These are phyloP conservation scores for Drosophila atroscutellata DNA, from an alignment of 2,888 invertebrate species.

Conservation along the genomic window DNA sequence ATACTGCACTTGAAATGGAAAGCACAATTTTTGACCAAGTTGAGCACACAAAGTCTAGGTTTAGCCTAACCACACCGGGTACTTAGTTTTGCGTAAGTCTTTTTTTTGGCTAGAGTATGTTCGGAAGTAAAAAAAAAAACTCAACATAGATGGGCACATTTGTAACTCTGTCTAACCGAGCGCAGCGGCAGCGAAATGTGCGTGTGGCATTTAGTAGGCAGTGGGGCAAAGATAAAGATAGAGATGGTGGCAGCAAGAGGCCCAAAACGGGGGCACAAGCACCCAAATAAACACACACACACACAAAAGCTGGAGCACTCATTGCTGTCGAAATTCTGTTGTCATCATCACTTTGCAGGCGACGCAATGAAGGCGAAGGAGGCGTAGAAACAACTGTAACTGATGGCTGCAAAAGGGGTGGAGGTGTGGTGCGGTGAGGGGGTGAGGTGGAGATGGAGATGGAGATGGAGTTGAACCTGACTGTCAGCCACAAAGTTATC, in stretches of 20 bases:
- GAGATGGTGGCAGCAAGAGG: slow-evolving; percentile 33
- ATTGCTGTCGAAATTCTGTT: slow-evolving; percentile 72
- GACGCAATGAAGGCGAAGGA: slow-evolving; percentile 20
- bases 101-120: slow-evolving; percentile 36
- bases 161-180: slow-evolving; percentile 78
- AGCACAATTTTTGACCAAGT: not conserved
- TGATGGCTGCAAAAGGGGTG: slow-evolving; percentile 18
- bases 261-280: slow-evolving; percentile 17
- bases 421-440: not conserved
- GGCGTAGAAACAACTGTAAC: slow-evolving; percentile 38
- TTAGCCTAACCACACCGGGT: not conserved
- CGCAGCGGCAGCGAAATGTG: slow-evolving; percentile 69
- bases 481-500: slow-evolving; percentile 79
- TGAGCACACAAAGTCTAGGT: not conserved
- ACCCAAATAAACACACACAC: slow-evolving; percentile 6
- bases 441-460: not conserved
- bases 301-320: slow-evolving; percentile 16
- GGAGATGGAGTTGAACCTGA: slow-evolving; percentile 48
- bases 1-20: not conserved
- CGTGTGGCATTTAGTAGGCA: slow-evolving; percentile 74
- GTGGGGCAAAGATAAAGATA: slow-evolving; percentile 28
- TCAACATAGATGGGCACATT: slow-evolving; percentile 59
- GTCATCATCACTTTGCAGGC: slow-evolving; percentile 75
- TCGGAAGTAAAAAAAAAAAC: slow-evolving; percentile 26
- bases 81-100: not conserved